Evolutionary conservation across 92 coral and sea anemone species (phyloP).

Genomic region (Blastomussa wellsi): DNA sequence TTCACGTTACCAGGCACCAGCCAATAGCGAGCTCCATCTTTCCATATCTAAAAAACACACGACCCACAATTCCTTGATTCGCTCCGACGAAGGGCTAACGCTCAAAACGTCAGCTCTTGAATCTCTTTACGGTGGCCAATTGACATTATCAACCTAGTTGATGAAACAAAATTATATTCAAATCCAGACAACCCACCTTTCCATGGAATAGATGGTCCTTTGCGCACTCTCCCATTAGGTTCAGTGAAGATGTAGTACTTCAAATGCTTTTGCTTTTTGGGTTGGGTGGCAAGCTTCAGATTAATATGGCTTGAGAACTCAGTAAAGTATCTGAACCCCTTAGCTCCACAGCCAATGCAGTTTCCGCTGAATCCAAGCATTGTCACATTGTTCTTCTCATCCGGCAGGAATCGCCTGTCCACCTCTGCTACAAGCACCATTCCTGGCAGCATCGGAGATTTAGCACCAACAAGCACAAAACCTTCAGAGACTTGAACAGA

Average conservation of each 20-base stretch:
- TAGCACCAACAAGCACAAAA: conserved; percentile 91
- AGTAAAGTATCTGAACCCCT: conserved; percentile 93
- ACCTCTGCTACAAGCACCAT: conserved; percentile 91
- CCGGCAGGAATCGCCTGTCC: conserved; percentile 95
- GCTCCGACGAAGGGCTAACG: too few species aligned
- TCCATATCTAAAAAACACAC: too few species aligned
- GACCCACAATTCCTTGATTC: too few species aligned
- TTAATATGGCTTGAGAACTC: conserved; percentile 97
- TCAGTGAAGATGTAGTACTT: conserved; percentile 86
- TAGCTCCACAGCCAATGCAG: conserved; percentile 98
- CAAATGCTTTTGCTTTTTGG: conserved; percentile 95
- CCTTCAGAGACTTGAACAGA: conserved; percentile 75
- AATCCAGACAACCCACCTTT: conserved; percentile 56
- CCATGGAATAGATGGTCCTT: conserved; percentile 93
- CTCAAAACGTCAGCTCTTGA: too few species aligned
- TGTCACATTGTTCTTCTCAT: conserved; percentile 80
- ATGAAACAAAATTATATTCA: too few species aligned
- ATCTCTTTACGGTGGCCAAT: too few species aligned
- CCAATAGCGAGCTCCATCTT: too few species aligned
- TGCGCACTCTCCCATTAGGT: conserved; percentile 76
- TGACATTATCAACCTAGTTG: too few species aligned
- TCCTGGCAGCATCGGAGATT: conserved; percentile 92
- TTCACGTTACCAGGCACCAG: too few species aligned
- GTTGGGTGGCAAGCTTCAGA: conserved; percentile 92
- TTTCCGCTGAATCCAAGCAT: conserved; percentile 96